A percentile compares a stretch with the other conserved stretches of the same genome.
Conservation (phyloP, 2,888 invertebrate genomes). For the Leptothorax acervorum region DNA sequence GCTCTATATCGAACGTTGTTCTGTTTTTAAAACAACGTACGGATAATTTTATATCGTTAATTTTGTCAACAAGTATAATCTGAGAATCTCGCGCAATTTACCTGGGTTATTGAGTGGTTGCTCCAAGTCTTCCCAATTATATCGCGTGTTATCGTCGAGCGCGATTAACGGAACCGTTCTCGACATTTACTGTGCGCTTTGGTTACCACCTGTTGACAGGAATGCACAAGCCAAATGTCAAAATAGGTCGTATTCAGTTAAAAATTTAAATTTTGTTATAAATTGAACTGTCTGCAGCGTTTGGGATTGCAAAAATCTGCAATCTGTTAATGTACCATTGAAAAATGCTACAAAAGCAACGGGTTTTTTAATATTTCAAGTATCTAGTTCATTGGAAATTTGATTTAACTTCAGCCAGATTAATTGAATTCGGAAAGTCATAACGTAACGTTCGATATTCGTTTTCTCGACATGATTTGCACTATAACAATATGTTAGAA, state of each 20-base stretch:
- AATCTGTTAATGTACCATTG: constrained; percentile 8
- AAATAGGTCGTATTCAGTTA: not conserved
- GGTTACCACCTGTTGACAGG: constrained; percentile 54
- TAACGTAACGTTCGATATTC: not conserved
- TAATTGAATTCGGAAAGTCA: not conserved
- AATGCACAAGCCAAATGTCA: constrained; percentile 38
- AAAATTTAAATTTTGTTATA: not conserved
- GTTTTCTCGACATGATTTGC: not conserved
- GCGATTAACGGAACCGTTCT: not conserved
- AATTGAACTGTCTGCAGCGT: not conserved
- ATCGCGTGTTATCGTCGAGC: constrained; percentile 6
- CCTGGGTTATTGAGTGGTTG: not conserved
- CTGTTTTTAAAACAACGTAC: not conserved
- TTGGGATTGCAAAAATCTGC: not conserved
- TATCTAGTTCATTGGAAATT: not conserved
- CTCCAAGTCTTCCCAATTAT: constrained; percentile 21
- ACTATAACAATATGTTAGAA: not conserved
- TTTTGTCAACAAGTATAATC: not conserved
- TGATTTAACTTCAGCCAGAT: not conserved
- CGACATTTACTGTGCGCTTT: constrained; percentile 18
- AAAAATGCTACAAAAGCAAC: not conserved
- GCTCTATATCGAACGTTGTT: constrained; percentile 14
- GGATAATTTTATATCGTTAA: not conserved
- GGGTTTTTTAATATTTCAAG: not conserved
- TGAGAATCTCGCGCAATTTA: not conserved